Percentiles rank a stretch among this genome's conserved stretches.
Evolutionary conservation across 2,113 vertebrate species (phyloP).

Genomic region (Thunnus maccoyii): DNA sequence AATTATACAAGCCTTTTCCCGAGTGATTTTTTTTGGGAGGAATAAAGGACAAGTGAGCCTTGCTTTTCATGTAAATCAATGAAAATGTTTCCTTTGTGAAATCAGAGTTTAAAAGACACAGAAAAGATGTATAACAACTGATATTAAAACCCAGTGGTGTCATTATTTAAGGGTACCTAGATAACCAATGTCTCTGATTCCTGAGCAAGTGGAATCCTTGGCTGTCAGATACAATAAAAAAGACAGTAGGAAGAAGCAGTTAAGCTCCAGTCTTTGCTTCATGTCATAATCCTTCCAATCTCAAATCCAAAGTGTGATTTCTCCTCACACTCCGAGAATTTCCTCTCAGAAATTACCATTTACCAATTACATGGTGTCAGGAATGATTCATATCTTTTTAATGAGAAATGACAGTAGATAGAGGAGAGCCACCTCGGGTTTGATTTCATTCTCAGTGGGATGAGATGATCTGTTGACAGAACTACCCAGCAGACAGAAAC

Average conservation of each 20-base stretch:
- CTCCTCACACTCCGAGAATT: conserved; percentile 67
- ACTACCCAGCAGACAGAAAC: conserved; percentile 57
- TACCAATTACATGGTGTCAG: conserved; percentile 83
- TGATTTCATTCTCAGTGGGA: conserved; percentile 73
- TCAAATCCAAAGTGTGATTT: conserved; percentile 73
- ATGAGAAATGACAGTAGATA: conserved; percentile 83
- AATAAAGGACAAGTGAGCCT: background rate
- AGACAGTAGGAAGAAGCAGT: conserved; percentile 67
- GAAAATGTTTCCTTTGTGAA: conserved; percentile 61
- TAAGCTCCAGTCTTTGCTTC: conserved; percentile 68
- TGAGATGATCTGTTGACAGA: conserved; percentile 78
- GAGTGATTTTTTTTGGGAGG: conserved; percentile 12
- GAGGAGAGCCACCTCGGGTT: conserved; percentile 67
- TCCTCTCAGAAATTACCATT: conserved; percentile 82
- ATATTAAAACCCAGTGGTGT: conserved; percentile 68
- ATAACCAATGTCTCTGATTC: conserved; percentile 69
- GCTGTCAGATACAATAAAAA: conserved; percentile 68
- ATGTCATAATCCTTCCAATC: conserved; percentile 79
- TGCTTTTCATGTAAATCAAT: conserved; percentile 38
- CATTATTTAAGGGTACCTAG: conserved; percentile 65
- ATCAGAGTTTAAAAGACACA: conserved; percentile 55
- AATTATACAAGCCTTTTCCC: background rate
- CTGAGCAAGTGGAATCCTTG: conserved; percentile 55
- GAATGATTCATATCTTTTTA: conserved; percentile 80
- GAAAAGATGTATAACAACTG: conserved; percentile 50